Base-by-base conservation (phyloP, 2,113 vertebrate genomes). In the Myxocyprinus asiaticus region DNA sequence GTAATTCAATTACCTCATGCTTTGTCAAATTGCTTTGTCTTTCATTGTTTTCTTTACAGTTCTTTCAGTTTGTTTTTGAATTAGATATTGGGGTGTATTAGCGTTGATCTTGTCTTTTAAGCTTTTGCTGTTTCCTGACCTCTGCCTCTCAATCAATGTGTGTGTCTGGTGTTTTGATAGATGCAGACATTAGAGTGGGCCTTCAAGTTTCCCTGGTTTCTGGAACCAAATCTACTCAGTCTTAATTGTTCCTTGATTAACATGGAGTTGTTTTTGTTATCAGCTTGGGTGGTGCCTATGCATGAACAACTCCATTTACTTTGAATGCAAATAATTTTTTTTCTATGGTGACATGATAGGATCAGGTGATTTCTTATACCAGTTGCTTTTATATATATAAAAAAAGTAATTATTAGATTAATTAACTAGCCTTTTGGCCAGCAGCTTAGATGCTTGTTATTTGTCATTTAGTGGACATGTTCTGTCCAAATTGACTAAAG, bases 121-220 rank as follows among this genome's bases (percentile, higher is more conserved):
- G 80, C 80, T 84, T 84, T 77, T 84, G 66, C 83, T 4, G 15
- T 77, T 85, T 68, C 86, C 78, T 74, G 77, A 43, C 42, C 59
- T 82, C 53, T 77, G 80, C 77, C 76, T 74, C 51, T 74, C 53
- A 74, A 64, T 64, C 56, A 6, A 48, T 58, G 15, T 45, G 56
- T 44, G 51, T 14, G 56, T 63, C 12, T 33, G 22, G 22, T 33
- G 22, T 67, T 15, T 44, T 53, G 14, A 51, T 44, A 11, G 63
- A 17, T 56, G 33, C 43, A 9, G 45, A 48, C 15, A 6, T 17
- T 17, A 73, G 70, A 73, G 22, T 74, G 58, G 58, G 58, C 17
- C 15, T 74, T 74, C 58, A 62, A 14, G 9, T 63, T 22, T 33
- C 11, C 22, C 10, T 48, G 22, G 22, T 33, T 33, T 33, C 22